phyloP scores from a whole-genome alignment of 2,797 vertebrate genomes.

The Carcharodon carcharias region DNA sequence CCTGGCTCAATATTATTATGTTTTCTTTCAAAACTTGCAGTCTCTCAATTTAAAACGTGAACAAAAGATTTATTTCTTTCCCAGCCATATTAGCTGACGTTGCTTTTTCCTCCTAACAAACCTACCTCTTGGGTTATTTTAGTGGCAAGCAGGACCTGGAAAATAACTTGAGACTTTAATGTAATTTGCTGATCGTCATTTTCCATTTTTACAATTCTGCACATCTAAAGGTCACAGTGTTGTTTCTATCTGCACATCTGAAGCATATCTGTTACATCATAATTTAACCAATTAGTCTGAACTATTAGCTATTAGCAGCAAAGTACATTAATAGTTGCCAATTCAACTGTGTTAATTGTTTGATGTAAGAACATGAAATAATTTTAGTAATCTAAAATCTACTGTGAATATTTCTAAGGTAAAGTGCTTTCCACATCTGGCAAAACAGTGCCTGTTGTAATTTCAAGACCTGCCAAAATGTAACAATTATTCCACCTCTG shows the following conservation, averaged over 20 bases:
- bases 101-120: background rate
- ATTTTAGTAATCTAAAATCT: background rate
- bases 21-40: background rate
- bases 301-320: background rate
- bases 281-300: background rate
- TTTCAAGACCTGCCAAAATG: background rate
- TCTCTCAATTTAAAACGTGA: background rate
- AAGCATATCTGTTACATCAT: background rate
- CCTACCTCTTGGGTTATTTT: background rate
- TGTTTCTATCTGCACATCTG: background rate
- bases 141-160: background rate
- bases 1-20: background rate
- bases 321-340: background rate
- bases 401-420: background rate
- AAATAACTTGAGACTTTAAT: background rate
- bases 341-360: background rate
- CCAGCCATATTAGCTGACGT: background rate
- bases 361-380: background rate
- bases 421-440: background rate
- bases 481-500: background rate
- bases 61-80: background rate
- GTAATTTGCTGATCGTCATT: background rate
- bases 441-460: background rate
- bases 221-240: background rate
- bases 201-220: background rate